A percentile compares a stretch with the other conserved stretches of the same genome.
These are phyloP conservation scores for Oscheius sp. DNA, from an alignment of 2,888 invertebrate genomes.

Conservation along the genomic window DNA sequence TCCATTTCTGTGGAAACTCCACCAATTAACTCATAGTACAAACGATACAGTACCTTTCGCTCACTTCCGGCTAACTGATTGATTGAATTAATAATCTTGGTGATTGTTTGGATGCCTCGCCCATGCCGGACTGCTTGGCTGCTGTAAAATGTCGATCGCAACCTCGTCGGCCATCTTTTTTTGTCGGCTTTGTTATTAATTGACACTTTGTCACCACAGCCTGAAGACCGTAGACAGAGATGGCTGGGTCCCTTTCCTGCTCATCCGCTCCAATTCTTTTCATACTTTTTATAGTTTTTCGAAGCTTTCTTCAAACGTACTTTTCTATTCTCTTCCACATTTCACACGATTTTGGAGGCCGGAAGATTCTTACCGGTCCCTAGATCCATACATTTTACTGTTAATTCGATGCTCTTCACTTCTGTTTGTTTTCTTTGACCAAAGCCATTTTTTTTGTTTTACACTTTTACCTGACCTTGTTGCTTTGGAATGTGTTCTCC, in stretches of 20 bases:
- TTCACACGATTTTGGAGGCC: too few relatives aligned
- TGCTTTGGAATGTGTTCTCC: background rate
- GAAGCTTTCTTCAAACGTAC: background rate
- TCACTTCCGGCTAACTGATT: background rate
- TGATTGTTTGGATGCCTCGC: conserved; percentile 24
- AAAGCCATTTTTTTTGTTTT: background rate
- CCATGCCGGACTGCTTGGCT: conserved; percentile 3
- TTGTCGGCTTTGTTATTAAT: conserved; percentile 28
- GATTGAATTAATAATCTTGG: conserved; percentile 13
- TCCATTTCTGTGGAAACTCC: background rate
- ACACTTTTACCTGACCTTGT: background rate
- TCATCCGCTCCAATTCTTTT: background rate
- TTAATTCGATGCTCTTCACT: background rate
- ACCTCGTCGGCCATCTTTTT: conserved; percentile 28
- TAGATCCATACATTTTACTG: too few relatives aligned
- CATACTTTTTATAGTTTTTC: background rate
- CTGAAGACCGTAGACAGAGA: background rate
- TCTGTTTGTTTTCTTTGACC: background rate
- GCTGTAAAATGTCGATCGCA: conserved; percentile 32
- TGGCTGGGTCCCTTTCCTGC: background rate
- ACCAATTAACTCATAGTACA: background rate
- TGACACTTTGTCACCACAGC: background rate
- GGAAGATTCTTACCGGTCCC: too few relatives aligned
- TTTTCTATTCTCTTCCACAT: background rate
- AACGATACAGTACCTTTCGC: background rate